Evolutionary conservation across 2,797 vertebrate species (phyloP).

Genomic region (Bradypodion pumilum): DNA sequence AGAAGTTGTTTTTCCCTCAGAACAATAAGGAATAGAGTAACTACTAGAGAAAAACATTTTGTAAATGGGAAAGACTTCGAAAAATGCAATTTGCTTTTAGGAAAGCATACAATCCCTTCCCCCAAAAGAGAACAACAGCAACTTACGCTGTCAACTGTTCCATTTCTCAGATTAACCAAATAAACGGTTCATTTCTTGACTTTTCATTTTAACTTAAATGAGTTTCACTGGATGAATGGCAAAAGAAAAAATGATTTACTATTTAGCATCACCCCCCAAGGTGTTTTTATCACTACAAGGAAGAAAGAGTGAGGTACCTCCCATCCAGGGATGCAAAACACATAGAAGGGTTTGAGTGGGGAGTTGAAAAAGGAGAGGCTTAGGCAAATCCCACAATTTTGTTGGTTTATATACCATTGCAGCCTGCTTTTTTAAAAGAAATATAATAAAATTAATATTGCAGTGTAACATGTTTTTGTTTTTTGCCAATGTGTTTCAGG

Average conservation of each 20-base stretch:
- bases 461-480: background rate
- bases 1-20: background rate
- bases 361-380: background rate
- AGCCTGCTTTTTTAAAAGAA: background rate
- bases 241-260: background rate
- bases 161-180: constrained; percentile 14
- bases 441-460: background rate
- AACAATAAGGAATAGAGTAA: background rate
- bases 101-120: too few relatives aligned
- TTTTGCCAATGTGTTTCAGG: background rate
- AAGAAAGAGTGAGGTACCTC: background rate
- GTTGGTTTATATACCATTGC: background rate
- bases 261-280: background rate
- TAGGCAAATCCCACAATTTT: background rate
- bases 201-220: background rate
- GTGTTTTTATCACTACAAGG: background rate
- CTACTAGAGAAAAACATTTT: background rate
- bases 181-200: background rate
- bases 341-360: background rate
- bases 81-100: background rate
- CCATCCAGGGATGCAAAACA: background rate
- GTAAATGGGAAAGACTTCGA: background rate
- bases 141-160: background rate
- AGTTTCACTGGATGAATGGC: background rate
- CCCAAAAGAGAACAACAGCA: too few relatives aligned